phyloP scores from a whole-genome alignment of 2,888 invertebrate genomes.

The Caenorhabditis uteleia region DNA sequence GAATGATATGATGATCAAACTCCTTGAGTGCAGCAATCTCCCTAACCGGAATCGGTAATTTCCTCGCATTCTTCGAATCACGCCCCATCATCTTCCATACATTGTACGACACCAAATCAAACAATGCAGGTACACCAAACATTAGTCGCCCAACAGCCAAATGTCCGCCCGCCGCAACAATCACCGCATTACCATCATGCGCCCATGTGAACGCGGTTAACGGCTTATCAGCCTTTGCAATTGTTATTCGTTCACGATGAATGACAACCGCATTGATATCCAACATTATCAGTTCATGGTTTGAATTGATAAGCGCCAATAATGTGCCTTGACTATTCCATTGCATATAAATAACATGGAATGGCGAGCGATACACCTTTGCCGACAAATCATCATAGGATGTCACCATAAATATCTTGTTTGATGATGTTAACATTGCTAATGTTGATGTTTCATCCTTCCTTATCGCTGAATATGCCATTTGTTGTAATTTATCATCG shows the following conservation, averaged over 20 bases:
- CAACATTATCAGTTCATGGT: conserved; percentile 44
- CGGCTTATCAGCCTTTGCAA: conserved; percentile 13
- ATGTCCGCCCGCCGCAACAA: conserved; percentile 90
- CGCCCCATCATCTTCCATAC: conserved; percentile 58
- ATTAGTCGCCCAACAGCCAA: conserved; percentile 79
- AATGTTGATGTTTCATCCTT: conserved; percentile 59
- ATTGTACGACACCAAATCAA: conserved; percentile 76
- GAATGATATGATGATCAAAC: conserved; percentile 80
- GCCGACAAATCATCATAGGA: conserved; percentile 40
- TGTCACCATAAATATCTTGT: conserved; percentile 42
- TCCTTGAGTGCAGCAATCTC: conserved; percentile 51
- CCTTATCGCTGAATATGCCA: conserved; percentile 56
- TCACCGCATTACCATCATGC: conserved; percentile 86
- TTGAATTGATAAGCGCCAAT: conserved; percentile 58
- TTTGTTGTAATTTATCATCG: conserved; percentile 41
- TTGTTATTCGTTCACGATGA: conserved; percentile 35
- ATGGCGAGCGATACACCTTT: conserved; percentile 21
- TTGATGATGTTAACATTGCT: conserved; percentile 41
- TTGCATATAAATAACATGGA: conserved; percentile 52
- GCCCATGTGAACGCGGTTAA: conserved; percentile 95
- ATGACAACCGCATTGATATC: conserved; percentile 33
- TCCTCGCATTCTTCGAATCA: conserved; percentile 73
- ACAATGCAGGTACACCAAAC: conserved; percentile 83
- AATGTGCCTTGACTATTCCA: conserved; percentile 62
- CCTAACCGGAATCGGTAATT: conserved; percentile 85